Conservation (phyloP, 2,797 vertebrate genomes). For the Schizopygopsis malacanthus region DNA sequence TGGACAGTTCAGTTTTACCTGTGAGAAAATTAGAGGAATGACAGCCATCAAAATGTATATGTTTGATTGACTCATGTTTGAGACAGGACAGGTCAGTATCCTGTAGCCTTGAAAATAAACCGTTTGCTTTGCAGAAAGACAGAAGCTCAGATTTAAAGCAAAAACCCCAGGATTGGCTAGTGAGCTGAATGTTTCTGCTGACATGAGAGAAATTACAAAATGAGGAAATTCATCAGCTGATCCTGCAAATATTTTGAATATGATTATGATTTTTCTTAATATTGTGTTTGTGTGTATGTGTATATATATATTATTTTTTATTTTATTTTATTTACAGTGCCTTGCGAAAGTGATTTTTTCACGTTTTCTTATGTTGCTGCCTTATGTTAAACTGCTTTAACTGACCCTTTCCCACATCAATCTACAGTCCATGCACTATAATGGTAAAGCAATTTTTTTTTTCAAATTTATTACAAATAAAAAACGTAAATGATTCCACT, state of each 20-base stretch:
- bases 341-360: no score
- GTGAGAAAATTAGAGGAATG: conserved; percentile 10
- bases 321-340: no score
- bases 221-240: background rate
- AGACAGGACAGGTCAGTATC: background rate
- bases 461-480: no score
- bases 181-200: conserved; percentile 7
- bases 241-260: background rate
- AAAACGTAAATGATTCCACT: no score
- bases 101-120: background rate
- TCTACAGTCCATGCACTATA: no score
- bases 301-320: no score
- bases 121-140: background rate
- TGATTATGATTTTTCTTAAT: background rate
- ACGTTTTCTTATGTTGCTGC: no score
- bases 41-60: background rate
- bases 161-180: background rate
- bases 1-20: background rate
- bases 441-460: no score
- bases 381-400: no score
- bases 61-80: background rate
- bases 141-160: conserved; percentile 7
- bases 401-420: no score
- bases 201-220: background rate
- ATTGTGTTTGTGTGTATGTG: no score